Evolutionary conservation across 2,888 invertebrate genomes (phyloP), one percentile per base, ranked within the genome.

Genomic region (Eledone cirrhosa): DNA sequence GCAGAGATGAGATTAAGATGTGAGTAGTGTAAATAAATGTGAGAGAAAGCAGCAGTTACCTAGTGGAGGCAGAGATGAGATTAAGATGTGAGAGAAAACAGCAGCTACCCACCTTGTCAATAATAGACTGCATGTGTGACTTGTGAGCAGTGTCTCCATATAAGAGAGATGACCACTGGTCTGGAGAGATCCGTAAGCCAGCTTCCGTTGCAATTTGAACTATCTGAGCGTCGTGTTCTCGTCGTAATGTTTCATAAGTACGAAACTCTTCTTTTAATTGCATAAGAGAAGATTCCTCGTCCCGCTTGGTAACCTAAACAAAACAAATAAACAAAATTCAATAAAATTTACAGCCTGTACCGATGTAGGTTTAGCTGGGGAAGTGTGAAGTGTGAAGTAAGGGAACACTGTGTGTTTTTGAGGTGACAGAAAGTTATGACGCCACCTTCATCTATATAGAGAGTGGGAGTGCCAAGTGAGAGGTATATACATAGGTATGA

Each of bases 191-290:
- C 80, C 98, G 92, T 33, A 99, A 92, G 0, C 99, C 99, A 1
- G 98, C 97, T 91, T 99, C 99, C 0, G 97, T 96, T 0, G 99
- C 99, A 82, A 99, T 99, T 91, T 98, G 97, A 7, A 99, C 98
- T 85, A 99, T 98, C 91, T 99, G 99, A 16, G 98, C 96, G 91
- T 99, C 99, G 90, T 99, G 99, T 88, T 99, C 99, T 1, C 97
- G 93, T 13, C 99, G 92, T 78, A 99, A 90, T 0, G 96, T 94
- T 86, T 99, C 98, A 90, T 99, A 99, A 0, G 95, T 95, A 24
- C 98, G 94, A 90, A 97, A 99, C 90, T 99, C 98, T 87, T 98
- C 97, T 90, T 98, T 97, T 27, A 98, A 91, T 90, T 99, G 97
- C 99, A 99, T 99, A 81, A 99, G 91, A 0, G 98, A 98, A 0